Percentiles rank a stretch among this genome's conserved stretches.
These are phyloP conservation scores for Brachypterus glaber DNA, from an alignment of 2,888 invertebrate species.

Conservation along the genomic window DNA sequence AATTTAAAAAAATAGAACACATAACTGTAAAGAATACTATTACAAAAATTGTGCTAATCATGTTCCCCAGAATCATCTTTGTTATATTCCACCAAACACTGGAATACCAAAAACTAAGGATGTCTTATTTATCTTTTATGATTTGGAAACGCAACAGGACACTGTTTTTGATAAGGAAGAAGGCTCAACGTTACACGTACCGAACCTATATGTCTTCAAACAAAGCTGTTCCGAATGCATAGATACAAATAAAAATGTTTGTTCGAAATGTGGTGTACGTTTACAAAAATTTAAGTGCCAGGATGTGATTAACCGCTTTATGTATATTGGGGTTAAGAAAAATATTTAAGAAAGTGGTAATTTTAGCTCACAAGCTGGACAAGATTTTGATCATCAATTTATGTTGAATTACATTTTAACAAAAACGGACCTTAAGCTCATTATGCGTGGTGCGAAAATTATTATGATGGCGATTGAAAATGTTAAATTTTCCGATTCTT, in stretches of 20 bases:
- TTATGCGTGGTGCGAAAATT: slow-evolving; percentile 1
- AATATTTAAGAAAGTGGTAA: too few species aligned
- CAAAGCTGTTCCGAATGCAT: slow-evolving; percentile 10
- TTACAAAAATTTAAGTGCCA: too few species aligned
- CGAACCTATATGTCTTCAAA: slow-evolving; percentile 17
- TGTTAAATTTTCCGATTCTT: not conserved
- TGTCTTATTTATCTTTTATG: slow-evolving; percentile 17
- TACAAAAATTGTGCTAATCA: too few species aligned
- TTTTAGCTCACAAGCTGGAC: slow-evolving; percentile 14
- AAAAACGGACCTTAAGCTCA: not conserved
- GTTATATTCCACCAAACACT: too few species aligned
- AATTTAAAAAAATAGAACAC: not conserved
- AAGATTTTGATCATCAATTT: slow-evolving; percentile 15
- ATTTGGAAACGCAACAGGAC: too few species aligned
- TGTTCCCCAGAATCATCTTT: slow-evolving; percentile 10
- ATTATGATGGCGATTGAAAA: not conserved
- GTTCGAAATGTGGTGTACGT: too few species aligned
- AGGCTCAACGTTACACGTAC: too few species aligned
- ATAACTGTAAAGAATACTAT: slow-evolving; percentile 9
- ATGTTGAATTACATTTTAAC: slow-evolving; percentile 9
- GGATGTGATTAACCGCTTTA: too few species aligned
- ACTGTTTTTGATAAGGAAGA: too few species aligned
- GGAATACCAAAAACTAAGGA: slow-evolving; percentile 7
- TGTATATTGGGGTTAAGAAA: too few species aligned
- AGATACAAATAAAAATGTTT: slow-evolving; percentile 2